Percentiles rank a stretch among this genome's conserved stretches.
phyloP scores from a whole-genome alignment of 2,888 invertebrate genomes.

The Perizoma flavofasciatum region DNA sequence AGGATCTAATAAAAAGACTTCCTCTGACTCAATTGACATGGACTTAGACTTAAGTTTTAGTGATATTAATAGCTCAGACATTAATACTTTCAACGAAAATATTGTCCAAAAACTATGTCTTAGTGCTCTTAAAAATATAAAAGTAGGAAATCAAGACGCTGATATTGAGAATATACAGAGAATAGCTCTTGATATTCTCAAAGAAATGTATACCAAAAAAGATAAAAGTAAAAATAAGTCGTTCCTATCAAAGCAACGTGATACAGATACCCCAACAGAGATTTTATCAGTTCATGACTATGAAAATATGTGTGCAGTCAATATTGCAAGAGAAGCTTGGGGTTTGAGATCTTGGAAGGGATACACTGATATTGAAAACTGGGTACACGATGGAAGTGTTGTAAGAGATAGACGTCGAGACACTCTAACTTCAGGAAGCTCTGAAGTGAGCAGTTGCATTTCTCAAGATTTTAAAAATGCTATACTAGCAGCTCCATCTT shows the following conservation, averaged over 20 bases:
- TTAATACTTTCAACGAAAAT: slow-evolving; percentile 81
- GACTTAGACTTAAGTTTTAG: slow-evolving; percentile 82
- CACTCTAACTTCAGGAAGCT: slow-evolving; percentile 83
- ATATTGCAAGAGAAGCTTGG: slow-evolving; percentile 86
- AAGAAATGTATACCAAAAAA: slow-evolving; percentile 81
- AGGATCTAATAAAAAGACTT: slow-evolving; percentile 78
- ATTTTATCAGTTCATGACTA: slow-evolving; percentile 86
- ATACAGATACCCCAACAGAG: slow-evolving; percentile 82
- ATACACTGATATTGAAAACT: slow-evolving; percentile 86
- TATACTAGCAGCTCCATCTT: slow-evolving; percentile 71
- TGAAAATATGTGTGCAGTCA: slow-evolving; percentile 86
- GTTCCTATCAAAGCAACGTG: slow-evolving; percentile 70
- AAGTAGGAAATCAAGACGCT: slow-evolving; percentile 81
- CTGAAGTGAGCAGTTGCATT: slow-evolving; percentile 80
- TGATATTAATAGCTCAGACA: slow-evolving; percentile 82
- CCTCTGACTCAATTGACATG: slow-evolving; percentile 80
- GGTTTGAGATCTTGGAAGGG: slow-evolving; percentile 86
- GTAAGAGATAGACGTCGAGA: slow-evolving; percentile 83
- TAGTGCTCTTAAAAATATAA: slow-evolving; percentile 80
- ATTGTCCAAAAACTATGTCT: slow-evolving; percentile 81
- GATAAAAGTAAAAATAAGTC: slow-evolving; percentile 71
- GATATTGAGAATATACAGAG: slow-evolving; percentile 82
- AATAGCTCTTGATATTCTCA: slow-evolving; percentile 79
- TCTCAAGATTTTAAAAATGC: slow-evolving; percentile 76
- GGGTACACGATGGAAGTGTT: slow-evolving; percentile 85